Conservation (phyloP, 2,888 invertebrate genomes). For the Habroteleia sp. region DNA sequence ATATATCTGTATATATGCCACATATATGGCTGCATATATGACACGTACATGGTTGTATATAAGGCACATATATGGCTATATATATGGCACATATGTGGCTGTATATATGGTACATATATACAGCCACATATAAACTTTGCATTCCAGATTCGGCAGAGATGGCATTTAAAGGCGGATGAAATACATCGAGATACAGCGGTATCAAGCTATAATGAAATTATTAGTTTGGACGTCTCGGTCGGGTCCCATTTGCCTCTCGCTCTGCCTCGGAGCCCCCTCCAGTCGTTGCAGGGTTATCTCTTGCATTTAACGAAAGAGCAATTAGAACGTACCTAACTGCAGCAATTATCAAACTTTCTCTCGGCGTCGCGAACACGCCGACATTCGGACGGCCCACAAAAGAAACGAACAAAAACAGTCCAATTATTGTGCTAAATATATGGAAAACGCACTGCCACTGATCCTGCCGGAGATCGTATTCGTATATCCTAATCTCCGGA, state of each 20-base stretch:
- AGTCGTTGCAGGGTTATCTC: slow-evolving; percentile 57
- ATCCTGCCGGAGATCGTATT: slow-evolving; percentile 54
- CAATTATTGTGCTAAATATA: slow-evolving; percentile 65
- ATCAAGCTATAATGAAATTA: slow-evolving; percentile 63
- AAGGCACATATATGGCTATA: too few species aligned
- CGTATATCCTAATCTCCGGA: slow-evolving; percentile 63
- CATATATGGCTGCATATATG: too few species aligned
- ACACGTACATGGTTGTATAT: too few species aligned
- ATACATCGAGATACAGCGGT: slow-evolving; percentile 54
- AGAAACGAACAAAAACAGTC: slow-evolving; percentile 46
- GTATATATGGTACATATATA: too few species aligned
- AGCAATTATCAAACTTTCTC: slow-evolving; percentile 66
- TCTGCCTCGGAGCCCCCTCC: slow-evolving; percentile 14
- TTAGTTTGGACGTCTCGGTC: slow-evolving; percentile 49
- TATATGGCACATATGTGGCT: too few species aligned
- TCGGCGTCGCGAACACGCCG: slow-evolving; percentile 12
- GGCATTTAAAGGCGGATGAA: slow-evolving; percentile 57
- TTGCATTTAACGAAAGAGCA: slow-evolving; percentile 63
- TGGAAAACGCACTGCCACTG: slow-evolving; percentile 57
- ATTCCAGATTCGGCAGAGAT: slow-evolving; percentile 25
- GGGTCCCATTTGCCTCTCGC: slow-evolving; percentile 40
- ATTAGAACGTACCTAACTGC: slow-evolving; percentile 65
- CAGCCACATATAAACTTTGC: too few species aligned
- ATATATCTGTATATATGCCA: too few species aligned
- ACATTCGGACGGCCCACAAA: slow-evolving; percentile 14